Percentiles rank a stretch among this genome's conserved stretches.
phyloP scores from a whole-genome alignment of 2,888 invertebrate species.

The Mayetiola destructor region DNA sequence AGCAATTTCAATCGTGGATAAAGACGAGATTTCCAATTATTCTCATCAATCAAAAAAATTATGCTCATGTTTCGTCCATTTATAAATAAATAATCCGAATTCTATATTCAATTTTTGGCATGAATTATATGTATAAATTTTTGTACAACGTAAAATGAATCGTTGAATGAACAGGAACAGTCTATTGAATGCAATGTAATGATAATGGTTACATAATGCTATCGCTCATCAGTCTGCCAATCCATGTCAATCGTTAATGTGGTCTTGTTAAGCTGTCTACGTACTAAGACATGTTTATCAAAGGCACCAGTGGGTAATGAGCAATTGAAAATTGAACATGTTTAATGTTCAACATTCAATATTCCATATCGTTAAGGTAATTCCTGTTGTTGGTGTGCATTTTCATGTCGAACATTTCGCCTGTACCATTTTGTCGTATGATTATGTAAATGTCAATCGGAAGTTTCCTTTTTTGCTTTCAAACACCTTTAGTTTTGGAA shows the following conservation, averaged over 20 bases:
- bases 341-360: too few species aligned
- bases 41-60: not conserved
- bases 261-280: slow-evolving; percentile 1
- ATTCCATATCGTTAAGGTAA: too few species aligned
- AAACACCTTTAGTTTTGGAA: too few species aligned
- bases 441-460: too few species aligned
- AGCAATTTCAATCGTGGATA: not conserved
- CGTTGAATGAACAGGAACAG: not conserved
- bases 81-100: not conserved
- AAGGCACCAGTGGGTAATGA: not conserved
- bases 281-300: not conserved
- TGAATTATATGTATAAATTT: not conserved
- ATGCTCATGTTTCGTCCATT: slow-evolving; percentile 5
- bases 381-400: too few species aligned
- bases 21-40: not conserved
- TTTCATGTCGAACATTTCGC: too few species aligned
- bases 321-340: not conserved
- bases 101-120: not conserved
- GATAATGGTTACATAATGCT: not conserved
- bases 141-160: not conserved
- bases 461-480: too few species aligned
- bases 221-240: slow-evolving; percentile 5
- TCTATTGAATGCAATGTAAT: not conserved
- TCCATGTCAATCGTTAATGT: slow-evolving; percentile 9
- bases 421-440: too few species aligned